Percentiles rank a stretch among this genome's conserved stretches.
These are phyloP conservation scores for Thrips palmi DNA, from an alignment of 1,140 invertebrate genomes.

Conservation along the genomic window DNA sequence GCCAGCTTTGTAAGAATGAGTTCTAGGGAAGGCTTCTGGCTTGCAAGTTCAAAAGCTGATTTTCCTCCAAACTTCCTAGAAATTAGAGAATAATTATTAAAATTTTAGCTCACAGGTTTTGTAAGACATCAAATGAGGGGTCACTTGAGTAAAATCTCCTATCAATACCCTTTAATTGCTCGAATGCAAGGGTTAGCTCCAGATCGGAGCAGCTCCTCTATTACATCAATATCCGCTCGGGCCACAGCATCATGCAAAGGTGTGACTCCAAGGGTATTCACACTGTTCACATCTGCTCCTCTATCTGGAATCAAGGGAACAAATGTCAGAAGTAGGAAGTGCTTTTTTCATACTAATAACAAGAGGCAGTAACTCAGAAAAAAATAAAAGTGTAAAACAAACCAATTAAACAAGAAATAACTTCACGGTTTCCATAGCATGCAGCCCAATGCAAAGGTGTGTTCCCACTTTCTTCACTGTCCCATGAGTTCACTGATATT, in stretches of 20 bases:
- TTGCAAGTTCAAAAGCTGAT: too few relatives aligned
- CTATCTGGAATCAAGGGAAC: conserved; percentile 23
- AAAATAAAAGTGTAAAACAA: conserved; percentile 23
- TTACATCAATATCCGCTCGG: conserved; percentile 32
- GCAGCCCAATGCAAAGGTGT: conserved; percentile 46
- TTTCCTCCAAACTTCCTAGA: too few relatives aligned
- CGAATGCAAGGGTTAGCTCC: conserved; percentile 35
- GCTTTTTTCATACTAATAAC: conserved; percentile 1
- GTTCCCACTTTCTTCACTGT: conserved; percentile 36
- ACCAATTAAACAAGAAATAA: conserved; percentile 35
- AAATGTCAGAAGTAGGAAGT: background rate
- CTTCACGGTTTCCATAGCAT: conserved; percentile 36
- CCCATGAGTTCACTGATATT: conserved; percentile 35
- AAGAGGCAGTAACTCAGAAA: conserved; percentile 9
- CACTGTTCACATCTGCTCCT: conserved; percentile 30
- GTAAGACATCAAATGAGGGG: conserved; percentile 6
- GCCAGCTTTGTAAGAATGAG: too few relatives aligned
- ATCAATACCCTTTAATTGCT: conserved; percentile 30
- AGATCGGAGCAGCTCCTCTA: conserved; percentile 32
- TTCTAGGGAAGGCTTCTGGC: too few relatives aligned
- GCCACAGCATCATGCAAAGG: conserved; percentile 42
- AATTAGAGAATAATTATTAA: too few relatives aligned
- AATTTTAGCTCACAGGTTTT: too few relatives aligned
- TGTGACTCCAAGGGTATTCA: conserved; percentile 36
- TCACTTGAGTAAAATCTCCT: conserved; percentile 9